phyloP scores from a whole-genome alignment of 2,888 invertebrate species.

The Limulus polyphemus region DNA sequence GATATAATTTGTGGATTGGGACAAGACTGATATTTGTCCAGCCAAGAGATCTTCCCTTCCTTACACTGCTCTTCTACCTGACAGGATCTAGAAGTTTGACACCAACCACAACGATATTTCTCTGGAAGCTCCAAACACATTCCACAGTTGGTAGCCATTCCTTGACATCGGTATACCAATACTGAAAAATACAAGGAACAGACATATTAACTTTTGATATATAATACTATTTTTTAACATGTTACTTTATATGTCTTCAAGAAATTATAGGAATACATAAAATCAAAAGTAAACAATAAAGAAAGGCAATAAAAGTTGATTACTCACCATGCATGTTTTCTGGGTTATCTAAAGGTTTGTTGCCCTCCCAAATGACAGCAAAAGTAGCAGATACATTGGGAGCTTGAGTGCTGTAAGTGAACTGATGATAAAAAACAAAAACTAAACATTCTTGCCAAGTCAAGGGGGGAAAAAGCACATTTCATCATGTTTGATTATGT shows the following conservation, averaged over 20 bases:
- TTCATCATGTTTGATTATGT: too few species aligned
- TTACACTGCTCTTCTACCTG: conserved; percentile 85
- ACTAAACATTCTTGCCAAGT: too few species aligned
- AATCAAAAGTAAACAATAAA: neutral
- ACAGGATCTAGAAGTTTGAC: conserved; percentile 64
- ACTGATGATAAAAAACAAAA: conserved; percentile 35
- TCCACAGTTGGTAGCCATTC: conserved; percentile 96
- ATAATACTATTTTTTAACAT: too few species aligned
- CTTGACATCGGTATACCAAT: conserved; percentile 56
- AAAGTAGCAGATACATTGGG: conserved; percentile 91
- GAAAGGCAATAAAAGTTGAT: conserved; percentile 19
- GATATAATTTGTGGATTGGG: conserved; percentile 74
- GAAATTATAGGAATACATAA: too few species aligned
- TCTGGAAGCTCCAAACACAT: conserved; percentile 82
- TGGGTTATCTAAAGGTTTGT: conserved; percentile 90
- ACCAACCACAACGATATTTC: conserved; percentile 94
- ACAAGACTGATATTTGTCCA: conserved; percentile 81
- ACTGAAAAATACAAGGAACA: conserved; percentile 30
- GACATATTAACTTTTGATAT: neutral
- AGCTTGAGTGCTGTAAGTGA: conserved; percentile 74
- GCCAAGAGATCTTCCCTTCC: conserved; percentile 51
- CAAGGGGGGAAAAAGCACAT: too few species aligned
- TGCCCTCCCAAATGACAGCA: conserved; percentile 90
- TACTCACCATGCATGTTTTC: conserved; percentile 71
- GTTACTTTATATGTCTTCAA: too few species aligned